A percentile compares a stretch with the other conserved stretches of the same genome.
Conservation (phyloP, 1,140 invertebrate genomes). For the Pararge aegeria region DNA sequence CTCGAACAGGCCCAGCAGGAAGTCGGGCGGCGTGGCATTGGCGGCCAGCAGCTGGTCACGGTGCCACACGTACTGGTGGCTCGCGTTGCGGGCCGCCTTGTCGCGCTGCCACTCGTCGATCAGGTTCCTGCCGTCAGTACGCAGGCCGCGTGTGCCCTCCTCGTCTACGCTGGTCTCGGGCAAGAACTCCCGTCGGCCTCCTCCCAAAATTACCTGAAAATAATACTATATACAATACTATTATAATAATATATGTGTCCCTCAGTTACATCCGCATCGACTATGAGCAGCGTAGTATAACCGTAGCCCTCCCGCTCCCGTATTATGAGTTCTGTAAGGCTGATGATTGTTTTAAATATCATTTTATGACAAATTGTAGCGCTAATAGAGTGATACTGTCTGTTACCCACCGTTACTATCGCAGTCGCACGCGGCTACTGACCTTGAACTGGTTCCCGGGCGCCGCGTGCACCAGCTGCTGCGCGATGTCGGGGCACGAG, state of each 20-base stretch:
- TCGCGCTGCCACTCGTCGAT: constrained; percentile 72
- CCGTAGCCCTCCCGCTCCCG: too few relatives aligned
- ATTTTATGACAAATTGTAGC: too few relatives aligned
- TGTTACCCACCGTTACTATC: too few relatives aligned
- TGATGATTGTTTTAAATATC: too few relatives aligned
- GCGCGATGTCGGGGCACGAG: constrained; percentile 85
- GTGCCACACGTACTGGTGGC: constrained; percentile 84
- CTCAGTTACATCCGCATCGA: too few relatives aligned
- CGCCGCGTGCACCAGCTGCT: constrained; percentile 85
- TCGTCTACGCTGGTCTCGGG: constrained; percentile 82
- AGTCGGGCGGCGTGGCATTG: constrained; percentile 83
- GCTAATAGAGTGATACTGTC: too few relatives aligned
- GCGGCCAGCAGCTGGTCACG: constrained; percentile 83
- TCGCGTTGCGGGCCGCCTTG: constrained; percentile 80
- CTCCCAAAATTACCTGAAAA: constrained; percentile 85
- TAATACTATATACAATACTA: too few relatives aligned
- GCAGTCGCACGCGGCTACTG: too few relatives aligned
- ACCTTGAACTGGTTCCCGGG: constrained; percentile 82
- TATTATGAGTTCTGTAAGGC: too few relatives aligned
- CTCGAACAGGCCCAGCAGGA: constrained; percentile 84
- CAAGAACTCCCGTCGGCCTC: constrained; percentile 85
- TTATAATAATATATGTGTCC: too few relatives aligned
- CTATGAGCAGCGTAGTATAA: too few relatives aligned
- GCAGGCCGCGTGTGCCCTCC: constrained; percentile 82
- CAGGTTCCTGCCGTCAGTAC: constrained; percentile 80